These are phyloP conservation scores for Synergus itoensis DNA, from an alignment of 2,888 invertebrate species.

Conservation along the genomic window DNA sequence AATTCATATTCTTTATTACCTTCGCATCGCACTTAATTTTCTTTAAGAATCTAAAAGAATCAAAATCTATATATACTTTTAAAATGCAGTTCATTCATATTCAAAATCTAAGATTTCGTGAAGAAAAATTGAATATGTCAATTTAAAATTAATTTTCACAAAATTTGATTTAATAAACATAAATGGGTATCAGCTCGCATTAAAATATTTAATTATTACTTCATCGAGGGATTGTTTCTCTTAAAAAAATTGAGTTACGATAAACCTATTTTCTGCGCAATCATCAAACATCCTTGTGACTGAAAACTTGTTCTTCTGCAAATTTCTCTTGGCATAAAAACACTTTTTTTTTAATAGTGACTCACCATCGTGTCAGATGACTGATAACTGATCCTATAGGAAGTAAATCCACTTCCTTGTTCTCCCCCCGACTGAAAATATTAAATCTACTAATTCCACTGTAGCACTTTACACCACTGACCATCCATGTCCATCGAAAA, in stretches of 20 bases:
- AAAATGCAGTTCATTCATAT: no score
- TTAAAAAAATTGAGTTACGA: background rate
- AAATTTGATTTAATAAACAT: background rate
- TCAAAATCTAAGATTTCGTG: no score
- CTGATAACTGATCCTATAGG: constrained; percentile 47
- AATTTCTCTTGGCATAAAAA: background rate
- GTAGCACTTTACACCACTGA: constrained; percentile 52
- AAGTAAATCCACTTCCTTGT: constrained; percentile 31
- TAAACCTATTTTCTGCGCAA: background rate
- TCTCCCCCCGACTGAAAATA: constrained; percentile 2
- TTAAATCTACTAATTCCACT: constrained; percentile 47
- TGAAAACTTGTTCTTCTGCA: background rate
- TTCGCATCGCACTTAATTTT: background rate
- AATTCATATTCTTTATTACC: background rate
- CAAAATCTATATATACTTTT: no score
- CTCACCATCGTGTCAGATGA: constrained; percentile 54
- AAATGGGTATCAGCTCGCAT: no score
- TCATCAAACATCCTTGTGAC: background rate
- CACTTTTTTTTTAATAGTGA: constrained; percentile 15
- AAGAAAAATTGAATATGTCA: no score
- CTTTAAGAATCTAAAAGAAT: background rate
- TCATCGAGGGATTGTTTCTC: background rate
- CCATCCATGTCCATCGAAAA: constrained; percentile 42
- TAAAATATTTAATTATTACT: background rate
- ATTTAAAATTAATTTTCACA: background rate